Conservation (phyloP, 2,888 invertebrate species). For the Ptychoptera albimana region DNA sequence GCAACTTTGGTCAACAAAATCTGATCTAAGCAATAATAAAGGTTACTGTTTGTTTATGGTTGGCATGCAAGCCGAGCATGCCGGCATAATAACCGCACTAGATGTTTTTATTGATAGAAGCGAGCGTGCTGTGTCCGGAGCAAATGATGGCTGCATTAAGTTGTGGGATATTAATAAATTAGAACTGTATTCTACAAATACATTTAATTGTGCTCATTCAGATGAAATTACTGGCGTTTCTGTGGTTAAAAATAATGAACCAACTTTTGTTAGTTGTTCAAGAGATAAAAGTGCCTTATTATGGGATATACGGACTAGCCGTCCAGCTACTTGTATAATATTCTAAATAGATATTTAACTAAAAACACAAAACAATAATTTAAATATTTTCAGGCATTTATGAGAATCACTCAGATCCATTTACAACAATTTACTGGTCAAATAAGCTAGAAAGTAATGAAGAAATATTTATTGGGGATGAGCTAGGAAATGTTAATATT, state of each 20-base stretch:
- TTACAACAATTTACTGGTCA: slow-evolving; percentile 14
- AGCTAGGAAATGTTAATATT: slow-evolving; percentile 13
- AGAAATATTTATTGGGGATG: slow-evolving; percentile 15
- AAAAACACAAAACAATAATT: not conserved
- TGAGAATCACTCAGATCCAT: slow-evolving; percentile 13
- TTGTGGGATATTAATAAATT: slow-evolving; percentile 25
- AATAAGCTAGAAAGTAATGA: slow-evolving; percentile 8
- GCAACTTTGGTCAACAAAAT: slow-evolving; percentile 26
- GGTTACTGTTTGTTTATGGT: slow-evolving; percentile 22
- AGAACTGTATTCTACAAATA: slow-evolving; percentile 15
- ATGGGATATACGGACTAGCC: slow-evolving; percentile 18
- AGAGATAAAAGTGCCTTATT: slow-evolving; percentile 18
- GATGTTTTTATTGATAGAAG: slow-evolving; percentile 16
- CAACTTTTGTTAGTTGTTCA: slow-evolving; percentile 17
- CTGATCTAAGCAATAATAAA: slow-evolving; percentile 17
- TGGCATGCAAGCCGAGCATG: slow-evolving; percentile 21
- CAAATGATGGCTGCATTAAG: slow-evolving; percentile 22
- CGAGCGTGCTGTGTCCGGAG: slow-evolving; percentile 19
- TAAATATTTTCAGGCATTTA: slow-evolving; percentile 10
- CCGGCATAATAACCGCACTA: slow-evolving; percentile 21
- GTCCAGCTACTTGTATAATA: slow-evolving; percentile 18
- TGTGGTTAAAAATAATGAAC: slow-evolving; percentile 11
- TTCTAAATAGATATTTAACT: not conserved
- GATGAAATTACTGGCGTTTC: slow-evolving; percentile 18
- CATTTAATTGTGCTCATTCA: slow-evolving; percentile 15